These are phyloP conservation scores for Phaethon lepturus DNA, from an alignment of 2,113 vertebrate species.

Conservation along the genomic window DNA sequence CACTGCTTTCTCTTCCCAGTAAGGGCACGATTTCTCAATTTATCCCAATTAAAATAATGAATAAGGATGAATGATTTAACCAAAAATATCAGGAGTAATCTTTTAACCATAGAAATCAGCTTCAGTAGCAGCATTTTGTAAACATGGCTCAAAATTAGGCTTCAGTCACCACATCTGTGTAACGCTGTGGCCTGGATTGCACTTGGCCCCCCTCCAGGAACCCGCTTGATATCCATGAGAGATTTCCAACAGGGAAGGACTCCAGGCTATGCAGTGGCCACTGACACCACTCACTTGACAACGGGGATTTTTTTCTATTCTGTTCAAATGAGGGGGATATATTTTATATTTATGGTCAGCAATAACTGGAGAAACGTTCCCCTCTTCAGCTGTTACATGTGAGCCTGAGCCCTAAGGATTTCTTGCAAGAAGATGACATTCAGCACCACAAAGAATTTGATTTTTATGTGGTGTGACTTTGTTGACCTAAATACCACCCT, in stretches of 20 bases:
- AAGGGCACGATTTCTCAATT: fast-evolving
- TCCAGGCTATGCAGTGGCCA: neutral
- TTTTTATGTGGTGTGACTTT: neutral
- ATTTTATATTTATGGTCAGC: neutral
- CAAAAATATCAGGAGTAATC: neutral
- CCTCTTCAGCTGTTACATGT: neutral
- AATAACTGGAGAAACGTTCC: neutral
- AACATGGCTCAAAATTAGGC: neutral
- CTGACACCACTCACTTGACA: neutral
- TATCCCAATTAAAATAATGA: neutral
- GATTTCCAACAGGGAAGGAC: neutral
- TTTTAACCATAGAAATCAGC: neutral
- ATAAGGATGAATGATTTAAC: neutral
- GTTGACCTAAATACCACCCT: neutral
- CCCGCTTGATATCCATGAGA: constrained; percentile 1
- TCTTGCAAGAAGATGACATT: neutral
- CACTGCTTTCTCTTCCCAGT: neutral
- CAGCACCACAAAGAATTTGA: neutral
- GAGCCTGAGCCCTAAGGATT: neutral
- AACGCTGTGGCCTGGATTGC: neutral
- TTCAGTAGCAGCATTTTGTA: neutral
- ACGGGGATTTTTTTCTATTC: neutral
- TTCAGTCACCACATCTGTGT: neutral
- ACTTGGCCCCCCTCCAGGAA: neutral
- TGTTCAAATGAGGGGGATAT: neutral